Conservation (phyloP, 1,140 invertebrate genomes). For the Amyelois transitella region DNA sequence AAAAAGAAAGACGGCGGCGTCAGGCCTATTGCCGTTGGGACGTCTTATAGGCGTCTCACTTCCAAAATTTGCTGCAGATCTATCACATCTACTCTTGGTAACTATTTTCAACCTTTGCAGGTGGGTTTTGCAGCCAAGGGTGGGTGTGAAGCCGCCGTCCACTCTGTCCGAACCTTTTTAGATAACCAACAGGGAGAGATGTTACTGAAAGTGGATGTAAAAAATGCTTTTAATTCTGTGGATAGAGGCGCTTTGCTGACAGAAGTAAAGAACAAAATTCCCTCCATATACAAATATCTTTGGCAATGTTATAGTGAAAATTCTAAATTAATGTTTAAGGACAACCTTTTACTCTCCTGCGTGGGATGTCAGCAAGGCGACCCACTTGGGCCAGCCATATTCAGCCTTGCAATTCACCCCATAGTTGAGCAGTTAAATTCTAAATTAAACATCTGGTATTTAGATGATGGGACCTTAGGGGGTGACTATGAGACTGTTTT, state of each 20-base stretch:
- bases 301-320: too few relatives aligned
- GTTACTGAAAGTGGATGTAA: slow-evolving; percentile 2
- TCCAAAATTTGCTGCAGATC: not conserved
- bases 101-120: not conserved
- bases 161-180: not conserved
- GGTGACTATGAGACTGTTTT: not conserved
- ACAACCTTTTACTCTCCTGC: too few relatives aligned
- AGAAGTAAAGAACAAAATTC: too few relatives aligned
- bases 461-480: slow-evolving; percentile 5
- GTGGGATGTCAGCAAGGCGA: too few relatives aligned
- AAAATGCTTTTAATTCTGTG: too few relatives aligned
- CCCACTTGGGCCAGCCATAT: not conserved
- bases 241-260: too few relatives aligned
- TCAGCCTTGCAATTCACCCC: not conserved
- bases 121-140: not conserved
- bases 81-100: not conserved
- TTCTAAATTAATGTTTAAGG: too few relatives aligned
- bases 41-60: too few relatives aligned
- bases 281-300: too few relatives aligned
- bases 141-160: not conserved
- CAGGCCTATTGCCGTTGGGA: too few relatives aligned
- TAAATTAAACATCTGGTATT: slow-evolving; percentile 6
- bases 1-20: too few relatives aligned
- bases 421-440: not conserved
- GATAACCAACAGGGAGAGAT: not conserved